Conservation (phyloP, 2,113 vertebrate species). For the Sceloporus undulatus region DNA sequence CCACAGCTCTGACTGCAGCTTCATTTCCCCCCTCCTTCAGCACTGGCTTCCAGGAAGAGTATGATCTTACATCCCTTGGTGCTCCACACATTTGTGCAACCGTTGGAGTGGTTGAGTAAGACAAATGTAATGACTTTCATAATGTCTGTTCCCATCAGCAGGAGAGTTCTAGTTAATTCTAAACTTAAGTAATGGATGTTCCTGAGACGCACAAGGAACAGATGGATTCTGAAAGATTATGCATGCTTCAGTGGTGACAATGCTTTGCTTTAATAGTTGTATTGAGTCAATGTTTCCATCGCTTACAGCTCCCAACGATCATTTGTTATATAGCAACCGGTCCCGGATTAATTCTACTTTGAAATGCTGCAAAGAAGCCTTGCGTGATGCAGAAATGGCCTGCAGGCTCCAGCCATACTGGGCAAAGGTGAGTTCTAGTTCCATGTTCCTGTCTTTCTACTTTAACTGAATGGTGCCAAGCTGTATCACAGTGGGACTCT, state of each 20-base stretch:
- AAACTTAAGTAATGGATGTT: not conserved
- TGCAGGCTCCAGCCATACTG: conserved; percentile 89
- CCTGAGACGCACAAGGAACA: not conserved
- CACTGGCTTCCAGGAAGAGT: fast-evolving
- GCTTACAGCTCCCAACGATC: conserved; percentile 87
- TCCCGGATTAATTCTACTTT: conserved; percentile 92
- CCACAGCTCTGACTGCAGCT: fast-evolving
- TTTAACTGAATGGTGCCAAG: no score
- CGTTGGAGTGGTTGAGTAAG: conserved; percentile 60
- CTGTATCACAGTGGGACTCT: fast-evolving
- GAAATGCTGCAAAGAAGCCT: conserved; percentile 83
- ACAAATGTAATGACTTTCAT: conserved; percentile 3
- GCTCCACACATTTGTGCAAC: conserved; percentile 46
- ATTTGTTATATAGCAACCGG: conserved; percentile 91
- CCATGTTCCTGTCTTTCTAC: not conserved
- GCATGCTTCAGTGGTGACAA: not conserved
- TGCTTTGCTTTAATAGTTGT: not conserved
- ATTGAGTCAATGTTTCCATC: conserved; percentile 34
- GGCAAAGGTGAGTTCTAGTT: conserved; percentile 84
- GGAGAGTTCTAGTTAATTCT: conserved; percentile 32
- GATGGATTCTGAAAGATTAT: not conserved
- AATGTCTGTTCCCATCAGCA: conserved; percentile 29
- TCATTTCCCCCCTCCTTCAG: not conserved
- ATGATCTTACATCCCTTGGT: conserved; percentile 21
- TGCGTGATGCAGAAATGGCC: conserved; percentile 87